Percentiles rank a stretch among this genome's conserved stretches.
These are phyloP conservation scores for Tolmerus cingulatus DNA, from an alignment of 2,888 invertebrate species.

Conservation along the genomic window DNA sequence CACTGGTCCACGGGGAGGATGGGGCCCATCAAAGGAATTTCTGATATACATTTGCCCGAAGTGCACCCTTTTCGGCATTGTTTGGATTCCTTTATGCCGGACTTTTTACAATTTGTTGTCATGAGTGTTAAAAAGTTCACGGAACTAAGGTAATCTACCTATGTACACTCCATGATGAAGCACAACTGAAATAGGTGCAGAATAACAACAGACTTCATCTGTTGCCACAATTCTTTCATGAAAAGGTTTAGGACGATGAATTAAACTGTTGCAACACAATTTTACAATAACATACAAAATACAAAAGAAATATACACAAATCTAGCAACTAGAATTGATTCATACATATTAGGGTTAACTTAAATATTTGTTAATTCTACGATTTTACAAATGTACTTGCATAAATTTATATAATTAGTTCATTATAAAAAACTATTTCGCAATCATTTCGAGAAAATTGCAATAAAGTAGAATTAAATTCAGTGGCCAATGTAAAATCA, in stretches of 20 bases:
- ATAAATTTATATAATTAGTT: too few relatives aligned
- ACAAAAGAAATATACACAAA: too few relatives aligned
- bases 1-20: background rate
- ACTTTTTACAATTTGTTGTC: slow-evolving; percentile 7
- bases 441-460: too few relatives aligned
- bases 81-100: background rate
- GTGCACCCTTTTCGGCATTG: background rate
- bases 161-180: background rate
- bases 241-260: background rate
- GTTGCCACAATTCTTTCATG: background rate
- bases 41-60: background rate
- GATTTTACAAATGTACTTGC: too few relatives aligned
- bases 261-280: background rate
- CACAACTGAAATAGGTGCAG: background rate
- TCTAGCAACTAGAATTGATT: too few relatives aligned
- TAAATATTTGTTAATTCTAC: too few relatives aligned
- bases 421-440: too few relatives aligned
- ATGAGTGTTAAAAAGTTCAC: background rate
- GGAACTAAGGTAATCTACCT: background rate
- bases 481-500: too few relatives aligned
- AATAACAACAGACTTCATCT: background rate
- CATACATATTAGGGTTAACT: too few relatives aligned
- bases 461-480: too few relatives aligned
- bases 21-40: background rate
- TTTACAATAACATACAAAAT: too few relatives aligned